Evolutionary conservation across 2,113 vertebrate species (phyloP), one percentile per base, ranked within the genome.

Genomic region (Bufo bufo): DNA sequence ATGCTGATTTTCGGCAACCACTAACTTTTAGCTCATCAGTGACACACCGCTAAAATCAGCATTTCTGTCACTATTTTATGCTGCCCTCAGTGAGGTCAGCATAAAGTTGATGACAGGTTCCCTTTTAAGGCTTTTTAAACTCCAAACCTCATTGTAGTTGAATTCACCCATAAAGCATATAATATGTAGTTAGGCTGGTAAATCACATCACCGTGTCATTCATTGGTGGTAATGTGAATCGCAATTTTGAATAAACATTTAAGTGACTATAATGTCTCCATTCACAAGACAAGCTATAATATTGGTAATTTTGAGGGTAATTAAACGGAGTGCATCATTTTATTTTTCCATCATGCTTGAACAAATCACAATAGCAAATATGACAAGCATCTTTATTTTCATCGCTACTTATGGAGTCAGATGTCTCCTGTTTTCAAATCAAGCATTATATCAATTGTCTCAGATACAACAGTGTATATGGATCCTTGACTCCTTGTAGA

Each of bases 251-350:
- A 85, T 85, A 77, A 85, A 61, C 84, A 59, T 49, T 77, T 49
- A 77, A 75, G 54, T 77, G 84, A 50, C 72, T 63, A 49, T 81
- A 72, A 81, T 87, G 52, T 81, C 69, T 56, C 85, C 65, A 72
- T 87, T 80, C 77, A 81, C 16, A 81, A 72, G 77, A 72, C 65
- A 81, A 72, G 63, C 65, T 66, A 80, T 80, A 69, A 71, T 87
- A 58, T 23, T 43, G 52, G 52, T 72, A 81, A 87, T 81, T 87
- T 71, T 52, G 47, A 54, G 63, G 63, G 14, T 81, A 71, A 50
- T 87, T 81, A 80, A 59, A 71, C 54, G 20, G 17, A 19, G 50
- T 52, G 43, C 74, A 80, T 69, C 82, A 69, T 84, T 71, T 52
- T 43, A 85, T 86, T 47, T 78, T 45, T 69, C 19, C 33, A 72